Conservation (phyloP, 2,113 vertebrate genomes). For the Laterallus jamaicensis region DNA sequence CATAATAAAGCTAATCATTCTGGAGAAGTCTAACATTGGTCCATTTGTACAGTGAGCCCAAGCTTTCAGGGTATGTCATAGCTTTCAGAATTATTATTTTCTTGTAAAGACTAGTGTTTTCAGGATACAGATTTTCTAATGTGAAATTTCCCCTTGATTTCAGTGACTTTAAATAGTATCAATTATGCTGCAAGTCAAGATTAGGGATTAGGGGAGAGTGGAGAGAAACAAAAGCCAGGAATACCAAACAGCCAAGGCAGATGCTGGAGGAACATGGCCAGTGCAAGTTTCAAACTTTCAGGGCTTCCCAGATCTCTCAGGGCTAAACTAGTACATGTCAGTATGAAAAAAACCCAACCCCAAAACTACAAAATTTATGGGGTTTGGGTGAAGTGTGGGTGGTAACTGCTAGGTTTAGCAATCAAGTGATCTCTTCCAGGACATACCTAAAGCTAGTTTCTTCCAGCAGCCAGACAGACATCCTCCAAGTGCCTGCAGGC, state of each 20-base stretch:
- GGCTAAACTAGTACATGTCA: background rate
- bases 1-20: background rate
- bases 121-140: background rate
- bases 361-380: background rate
- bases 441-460: background rate
- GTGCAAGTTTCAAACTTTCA: background rate
- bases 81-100: background rate
- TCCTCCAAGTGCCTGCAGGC: background rate
- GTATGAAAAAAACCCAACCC: accelerated
- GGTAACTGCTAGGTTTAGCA: background rate
- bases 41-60: background rate
- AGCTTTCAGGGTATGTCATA: background rate
- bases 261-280: background rate
- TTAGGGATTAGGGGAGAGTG: background rate
- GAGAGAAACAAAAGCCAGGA: background rate
- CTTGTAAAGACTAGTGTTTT: background rate
- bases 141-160: background rate
- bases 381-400: background rate
- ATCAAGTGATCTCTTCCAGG: background rate
- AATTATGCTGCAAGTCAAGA: background rate
- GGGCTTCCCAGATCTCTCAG: background rate
- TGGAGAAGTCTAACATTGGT: background rate
- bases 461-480: background rate
- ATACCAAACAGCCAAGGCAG: background rate
- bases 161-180: background rate